Evolutionary conservation across 2,113 vertebrate species (phyloP).

Genomic region (Podilymbus podiceps): DNA sequence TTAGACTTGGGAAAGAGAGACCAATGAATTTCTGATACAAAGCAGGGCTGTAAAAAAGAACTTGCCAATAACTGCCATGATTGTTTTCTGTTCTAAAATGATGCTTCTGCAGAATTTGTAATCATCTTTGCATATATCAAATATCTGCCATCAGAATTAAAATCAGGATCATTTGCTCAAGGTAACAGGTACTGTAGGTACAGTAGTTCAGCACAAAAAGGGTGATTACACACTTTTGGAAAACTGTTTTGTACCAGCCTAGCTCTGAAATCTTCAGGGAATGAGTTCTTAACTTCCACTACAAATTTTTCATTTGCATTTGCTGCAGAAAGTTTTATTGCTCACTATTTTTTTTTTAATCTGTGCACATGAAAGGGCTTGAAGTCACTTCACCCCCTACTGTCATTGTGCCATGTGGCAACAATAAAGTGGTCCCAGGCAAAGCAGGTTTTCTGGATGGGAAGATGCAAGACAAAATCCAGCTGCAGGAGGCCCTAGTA

Average conservation of each 20-base stretch:
- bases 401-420: neutral
- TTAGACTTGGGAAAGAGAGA: neutral
- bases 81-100: neutral
- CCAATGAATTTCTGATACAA: neutral
- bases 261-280: neutral
- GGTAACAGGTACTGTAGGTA: neutral
- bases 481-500: neutral
- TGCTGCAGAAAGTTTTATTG: neutral
- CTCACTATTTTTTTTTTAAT: neutral
- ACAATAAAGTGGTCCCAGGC: neutral
- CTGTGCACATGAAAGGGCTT: neutral
- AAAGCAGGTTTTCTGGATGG: neutral
- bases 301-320: neutral
- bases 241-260: neutral
- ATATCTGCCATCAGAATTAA: neutral
- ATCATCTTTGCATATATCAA: neutral
- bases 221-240: neutral
- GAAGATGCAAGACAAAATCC: neutral
- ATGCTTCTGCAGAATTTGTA: neutral
- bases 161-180: neutral
- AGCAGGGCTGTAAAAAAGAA: neutral
- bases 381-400: neutral
- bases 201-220: neutral
- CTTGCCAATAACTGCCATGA: neutral
- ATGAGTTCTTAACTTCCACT: neutral